These are phyloP conservation scores for Eutolmus rufibarbis DNA, from an alignment of 2,888 invertebrate species.

Conservation along the genomic window DNA sequence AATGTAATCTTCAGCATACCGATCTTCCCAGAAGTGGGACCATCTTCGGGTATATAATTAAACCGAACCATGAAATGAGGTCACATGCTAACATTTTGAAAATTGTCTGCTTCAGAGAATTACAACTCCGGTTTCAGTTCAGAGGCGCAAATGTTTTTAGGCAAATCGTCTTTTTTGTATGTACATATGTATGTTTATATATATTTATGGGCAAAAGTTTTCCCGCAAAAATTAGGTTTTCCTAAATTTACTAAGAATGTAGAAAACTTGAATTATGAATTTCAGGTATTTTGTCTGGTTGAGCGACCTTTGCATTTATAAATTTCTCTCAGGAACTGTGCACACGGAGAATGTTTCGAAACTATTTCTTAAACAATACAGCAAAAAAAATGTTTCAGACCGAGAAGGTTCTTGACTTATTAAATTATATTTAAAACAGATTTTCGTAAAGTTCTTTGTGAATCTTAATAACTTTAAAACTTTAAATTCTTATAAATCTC, in stretches of 20 bases:
- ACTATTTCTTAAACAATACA: neutral
- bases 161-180: neutral
- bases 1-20: slow-evolving; percentile 34
- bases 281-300: neutral
- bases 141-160: neutral
- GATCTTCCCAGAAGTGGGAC: slow-evolving; percentile 27
- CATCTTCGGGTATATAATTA: slow-evolving; percentile 22
- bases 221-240: slow-evolving; percentile 14
- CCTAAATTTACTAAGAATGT: neutral
- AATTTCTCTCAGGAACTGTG: neutral
- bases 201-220: neutral
- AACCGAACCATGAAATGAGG: slow-evolving; percentile 15
- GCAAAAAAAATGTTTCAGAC: neutral
- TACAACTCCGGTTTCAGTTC: neutral
- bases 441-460: neutral
- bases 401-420: neutral
- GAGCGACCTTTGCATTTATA: neutral
- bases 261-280: neutral
- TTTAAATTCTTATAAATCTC: no score
- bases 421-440: neutral
- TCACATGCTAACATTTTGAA: slow-evolving; percentile 19
- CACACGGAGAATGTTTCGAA: neutral
- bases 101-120: neutral
- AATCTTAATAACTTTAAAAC: no score
- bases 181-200: neutral